Percentiles rank a stretch among this genome's conserved stretches.
phyloP scores from a whole-genome alignment of 2,888 invertebrate species.

The Nineta flava region DNA sequence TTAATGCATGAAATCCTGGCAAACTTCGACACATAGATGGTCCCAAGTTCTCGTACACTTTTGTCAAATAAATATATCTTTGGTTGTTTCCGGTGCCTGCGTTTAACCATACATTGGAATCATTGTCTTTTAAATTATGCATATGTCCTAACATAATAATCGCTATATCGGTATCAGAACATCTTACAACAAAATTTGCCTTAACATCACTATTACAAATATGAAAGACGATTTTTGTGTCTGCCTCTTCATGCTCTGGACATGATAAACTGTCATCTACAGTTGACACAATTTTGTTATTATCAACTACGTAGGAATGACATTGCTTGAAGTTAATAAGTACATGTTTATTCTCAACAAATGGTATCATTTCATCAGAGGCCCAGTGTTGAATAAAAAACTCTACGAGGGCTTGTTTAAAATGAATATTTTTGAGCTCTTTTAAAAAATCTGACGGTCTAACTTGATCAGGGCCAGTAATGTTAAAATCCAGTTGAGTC shows the following conservation, averaged over 20 bases:
- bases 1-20: too few species aligned
- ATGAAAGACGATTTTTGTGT: constrained; percentile 10
- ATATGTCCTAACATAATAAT: constrained; percentile 16
- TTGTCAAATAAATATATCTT: constrained; percentile 12
- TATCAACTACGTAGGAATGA: constrained; percentile 10
- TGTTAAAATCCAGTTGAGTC: constrained; percentile 13
- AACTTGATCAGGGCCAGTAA: constrained; percentile 17
- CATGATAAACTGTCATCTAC: constrained; percentile 9
- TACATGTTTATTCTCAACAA: constrained; percentile 10
- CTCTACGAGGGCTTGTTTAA: constrained; percentile 16
- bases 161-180: constrained; percentile 11
- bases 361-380: constrained; percentile 10
- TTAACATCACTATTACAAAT: too few species aligned
- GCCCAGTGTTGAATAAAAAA: constrained; percentile 17
- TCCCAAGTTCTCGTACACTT: constrained; percentile 10
- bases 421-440: constrained; percentile 15
- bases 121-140: constrained; percentile 12
- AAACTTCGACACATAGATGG: neutral
- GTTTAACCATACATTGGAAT: constrained; percentile 13
- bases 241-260: constrained; percentile 12
- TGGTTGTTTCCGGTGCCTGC: constrained; percentile 14
- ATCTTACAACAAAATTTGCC: neutral
- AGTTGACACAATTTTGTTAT: constrained; percentile 7
- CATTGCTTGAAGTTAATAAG: constrained; percentile 10
- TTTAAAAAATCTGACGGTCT: constrained; percentile 14